Evolutionary conservation across 2,113 vertebrate genomes (phyloP), one percentile per base, ranked within the genome.

Genomic region (Charadrius vociferus): DNA sequence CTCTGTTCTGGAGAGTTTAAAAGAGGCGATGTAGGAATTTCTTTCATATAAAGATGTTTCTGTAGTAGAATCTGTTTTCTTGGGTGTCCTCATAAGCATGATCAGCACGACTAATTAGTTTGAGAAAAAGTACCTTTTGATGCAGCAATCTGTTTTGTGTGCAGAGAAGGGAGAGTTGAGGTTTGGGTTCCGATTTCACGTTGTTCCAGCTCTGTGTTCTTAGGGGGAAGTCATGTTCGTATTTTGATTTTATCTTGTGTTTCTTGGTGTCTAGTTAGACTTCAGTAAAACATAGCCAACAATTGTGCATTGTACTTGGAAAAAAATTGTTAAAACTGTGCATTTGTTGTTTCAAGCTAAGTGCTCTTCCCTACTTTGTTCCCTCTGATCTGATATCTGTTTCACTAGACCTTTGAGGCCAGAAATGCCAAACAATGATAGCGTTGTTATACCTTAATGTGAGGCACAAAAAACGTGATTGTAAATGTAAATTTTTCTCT

Each of bases 191-290:
- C n/a, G 21, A 17, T 59, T 81, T 45, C 75, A 17, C 2, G 19
- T 32, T 21, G 58, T 27, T 67, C 53, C 75, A 87, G 63, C 5
- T 36, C 20, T 26, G 11, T 34, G 8, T 58, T 75, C 53, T 17
- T 9, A 4, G 1, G 0, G 2, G 45, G 66, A 67, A 27, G 12
- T 29, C 27, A 10, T 1, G 0, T 59, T 55, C 3, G 3, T 29
- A 5, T 26, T 34, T 73, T 81, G 34, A 14, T 52, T 49, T 7
- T 52, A 2, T 47, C 68, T 61, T 32, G 22, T 13, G 14, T 73
- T 77, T 50, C 52, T n/a, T 22, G 3, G 37, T 72, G 49, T 59
- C n/a, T 47, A 3, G 4, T 71, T 19, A 41, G 23, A 47, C 39
- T 52, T 58, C 23, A 43, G 30, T 53, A 30, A 39, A 26, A 37